These are phyloP conservation scores for Nothobranchius kuhntae DNA, from an alignment of 2,113 vertebrate genomes.

Conservation along the genomic window DNA sequence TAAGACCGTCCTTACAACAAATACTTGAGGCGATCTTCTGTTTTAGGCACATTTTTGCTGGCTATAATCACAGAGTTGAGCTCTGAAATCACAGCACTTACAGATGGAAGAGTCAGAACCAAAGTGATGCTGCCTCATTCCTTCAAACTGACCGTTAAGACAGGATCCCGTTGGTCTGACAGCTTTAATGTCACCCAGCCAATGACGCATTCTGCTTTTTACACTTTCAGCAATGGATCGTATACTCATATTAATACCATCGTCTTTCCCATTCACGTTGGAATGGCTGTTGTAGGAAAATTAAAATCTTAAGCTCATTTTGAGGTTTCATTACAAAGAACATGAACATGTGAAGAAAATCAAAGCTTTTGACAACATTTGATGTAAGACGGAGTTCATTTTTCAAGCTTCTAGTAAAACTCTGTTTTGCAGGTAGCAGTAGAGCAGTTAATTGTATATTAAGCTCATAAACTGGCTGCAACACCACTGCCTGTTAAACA, in stretches of 20 bases:
- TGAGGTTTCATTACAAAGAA: neutral
- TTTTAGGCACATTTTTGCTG: conserved; percentile 31
- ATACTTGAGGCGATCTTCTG: conserved; percentile 32
- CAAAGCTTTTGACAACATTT: neutral
- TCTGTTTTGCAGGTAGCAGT: conserved; percentile 15
- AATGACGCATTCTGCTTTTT: neutral
- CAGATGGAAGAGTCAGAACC: neutral
- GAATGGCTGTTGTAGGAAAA: neutral
- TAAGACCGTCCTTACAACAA: conserved; percentile 22
- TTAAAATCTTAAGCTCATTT: neutral
- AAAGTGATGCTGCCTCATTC: neutral
- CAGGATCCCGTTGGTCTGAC: conserved; percentile 7
- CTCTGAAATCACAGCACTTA: conserved; percentile 13
- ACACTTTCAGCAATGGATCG: neutral
- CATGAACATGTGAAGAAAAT: neutral
- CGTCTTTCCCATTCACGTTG: neutral
- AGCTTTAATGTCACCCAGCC: neutral
- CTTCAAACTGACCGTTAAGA: conserved; percentile 16
- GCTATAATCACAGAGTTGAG: conserved; percentile 15
- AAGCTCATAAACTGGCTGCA: conserved; percentile 32
- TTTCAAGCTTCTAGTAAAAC: conserved; percentile 2
- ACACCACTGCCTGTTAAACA: conserved; percentile 25
- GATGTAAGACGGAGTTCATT: neutral
- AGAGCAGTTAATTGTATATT: conserved; percentile 45
- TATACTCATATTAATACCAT: neutral